These are phyloP conservation scores for Apodemus speciosus DNA, from an alignment of 2,113 vertebrate genomes.

Conservation along the genomic window DNA sequence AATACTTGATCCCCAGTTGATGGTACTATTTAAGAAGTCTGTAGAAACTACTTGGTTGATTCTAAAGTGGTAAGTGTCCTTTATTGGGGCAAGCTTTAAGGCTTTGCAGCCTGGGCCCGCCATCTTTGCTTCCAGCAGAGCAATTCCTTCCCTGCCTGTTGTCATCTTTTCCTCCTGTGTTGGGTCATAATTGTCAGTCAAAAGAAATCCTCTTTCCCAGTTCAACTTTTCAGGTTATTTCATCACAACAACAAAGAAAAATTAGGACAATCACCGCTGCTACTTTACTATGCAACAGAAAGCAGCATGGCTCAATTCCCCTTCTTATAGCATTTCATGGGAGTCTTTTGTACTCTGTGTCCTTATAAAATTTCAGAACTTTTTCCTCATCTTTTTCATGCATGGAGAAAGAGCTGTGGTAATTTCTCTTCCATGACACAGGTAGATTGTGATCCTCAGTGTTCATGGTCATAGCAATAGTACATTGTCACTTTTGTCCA, in stretches of 20 bases:
- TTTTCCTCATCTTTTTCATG: neutral
- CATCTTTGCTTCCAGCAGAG: neutral
- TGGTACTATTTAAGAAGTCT: neutral
- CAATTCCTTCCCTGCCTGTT: neutral
- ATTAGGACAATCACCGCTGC: neutral
- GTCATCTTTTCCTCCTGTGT: neutral
- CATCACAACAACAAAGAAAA: neutral
- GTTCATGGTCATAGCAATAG: neutral
- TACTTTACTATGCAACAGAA: neutral
- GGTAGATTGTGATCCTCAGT: neutral
- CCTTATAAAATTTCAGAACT: neutral
- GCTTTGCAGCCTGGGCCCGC: no score
- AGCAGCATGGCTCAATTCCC: neutral
- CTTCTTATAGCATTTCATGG: neutral
- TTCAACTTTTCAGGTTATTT: neutral
- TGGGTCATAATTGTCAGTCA: neutral
- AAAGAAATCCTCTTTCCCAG: neutral
- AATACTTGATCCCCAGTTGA: no score
- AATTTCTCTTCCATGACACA: neutral
- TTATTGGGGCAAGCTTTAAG: neutral
- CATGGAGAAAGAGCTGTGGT: neutral
- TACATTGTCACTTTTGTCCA: neutral
- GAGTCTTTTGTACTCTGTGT: neutral
- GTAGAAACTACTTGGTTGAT: no score
- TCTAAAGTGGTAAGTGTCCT: neutral